phyloP scores from a whole-genome alignment of 1,140 invertebrate genomes.

The Temnothorax longispinosus region DNA sequence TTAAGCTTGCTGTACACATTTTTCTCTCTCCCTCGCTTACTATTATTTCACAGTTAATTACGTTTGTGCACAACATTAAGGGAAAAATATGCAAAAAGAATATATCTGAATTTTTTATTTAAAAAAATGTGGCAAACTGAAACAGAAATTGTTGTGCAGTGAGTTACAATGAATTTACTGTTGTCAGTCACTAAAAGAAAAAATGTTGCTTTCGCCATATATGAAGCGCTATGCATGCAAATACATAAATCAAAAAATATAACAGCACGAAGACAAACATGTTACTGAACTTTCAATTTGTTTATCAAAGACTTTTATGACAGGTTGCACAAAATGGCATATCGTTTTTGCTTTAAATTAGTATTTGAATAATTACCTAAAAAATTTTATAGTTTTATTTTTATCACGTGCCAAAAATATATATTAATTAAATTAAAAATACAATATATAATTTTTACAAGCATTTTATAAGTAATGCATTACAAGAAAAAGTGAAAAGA shows the following conservation, averaged over 20 bases:
- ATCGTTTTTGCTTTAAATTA: not conserved
- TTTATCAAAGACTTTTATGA: slow-evolving; percentile 15
- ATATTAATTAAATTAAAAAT: not conserved
- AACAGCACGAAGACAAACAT: not conserved
- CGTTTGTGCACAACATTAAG: not conserved
- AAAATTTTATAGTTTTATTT: not conserved
- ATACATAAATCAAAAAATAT: not conserved
- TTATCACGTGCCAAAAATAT: not conserved
- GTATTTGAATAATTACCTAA: not conserved
- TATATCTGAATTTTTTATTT: not conserved
- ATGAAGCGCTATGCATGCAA: not conserved
- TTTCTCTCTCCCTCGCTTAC: not conserved
- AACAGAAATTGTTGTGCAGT: not conserved
- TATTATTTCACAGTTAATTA: not conserved
- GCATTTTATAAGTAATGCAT: not conserved
- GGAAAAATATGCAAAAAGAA: not conserved
- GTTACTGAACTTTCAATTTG: slow-evolving; percentile 1
- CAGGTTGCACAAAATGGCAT: not conserved
- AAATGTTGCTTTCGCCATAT: not conserved
- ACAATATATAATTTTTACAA: not conserved
- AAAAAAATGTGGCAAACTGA: not conserved
- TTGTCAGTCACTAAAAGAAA: not conserved
- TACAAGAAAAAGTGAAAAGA: not conserved
- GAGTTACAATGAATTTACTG: not conserved
- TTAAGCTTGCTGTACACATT: not conserved